Evolutionary conservation across 2,797 vertebrate genomes (phyloP).

Genomic region (Cryptoprocta ferox): DNA sequence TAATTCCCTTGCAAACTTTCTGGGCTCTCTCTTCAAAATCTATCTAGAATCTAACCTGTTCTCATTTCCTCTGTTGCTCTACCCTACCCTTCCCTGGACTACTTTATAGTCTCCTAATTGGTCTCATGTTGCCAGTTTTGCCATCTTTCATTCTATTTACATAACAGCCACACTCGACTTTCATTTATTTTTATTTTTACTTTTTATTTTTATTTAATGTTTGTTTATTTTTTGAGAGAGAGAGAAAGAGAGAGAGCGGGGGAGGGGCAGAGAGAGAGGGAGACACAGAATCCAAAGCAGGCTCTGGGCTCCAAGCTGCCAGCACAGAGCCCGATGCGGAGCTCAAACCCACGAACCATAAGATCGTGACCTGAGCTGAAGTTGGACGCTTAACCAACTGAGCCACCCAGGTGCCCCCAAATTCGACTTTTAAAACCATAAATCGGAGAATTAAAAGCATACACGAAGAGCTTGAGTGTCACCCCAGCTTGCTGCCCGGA

Average conservation of each 20-base stretch:
- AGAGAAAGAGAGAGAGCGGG: no score
- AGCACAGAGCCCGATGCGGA: no score
- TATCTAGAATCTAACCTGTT: background rate
- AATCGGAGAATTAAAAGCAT: background rate
- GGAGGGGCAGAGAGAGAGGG: no score
- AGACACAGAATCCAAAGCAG: no score
- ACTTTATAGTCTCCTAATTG: background rate
- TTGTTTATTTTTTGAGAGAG: no score
- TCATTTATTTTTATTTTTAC: no score
- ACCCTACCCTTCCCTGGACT: background rate
- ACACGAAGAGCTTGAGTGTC: background rate
- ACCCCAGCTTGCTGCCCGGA: background rate
- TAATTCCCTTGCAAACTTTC: background rate
- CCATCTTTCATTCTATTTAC: background rate
- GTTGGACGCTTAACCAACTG: no score
- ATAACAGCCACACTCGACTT: background rate
- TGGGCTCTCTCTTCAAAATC: background rate
- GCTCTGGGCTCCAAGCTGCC: no score
- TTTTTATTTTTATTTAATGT: no score
- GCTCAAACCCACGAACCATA: no score
- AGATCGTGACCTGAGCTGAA: no score
- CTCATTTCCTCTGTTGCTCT: background rate
- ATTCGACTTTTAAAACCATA: background rate
- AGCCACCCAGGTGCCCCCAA: no score
- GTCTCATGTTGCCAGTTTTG: background rate